These are phyloP conservation scores for Dolichotis patagonum DNA, from an alignment of 2,113 vertebrate genomes.

Conservation along the genomic window DNA sequence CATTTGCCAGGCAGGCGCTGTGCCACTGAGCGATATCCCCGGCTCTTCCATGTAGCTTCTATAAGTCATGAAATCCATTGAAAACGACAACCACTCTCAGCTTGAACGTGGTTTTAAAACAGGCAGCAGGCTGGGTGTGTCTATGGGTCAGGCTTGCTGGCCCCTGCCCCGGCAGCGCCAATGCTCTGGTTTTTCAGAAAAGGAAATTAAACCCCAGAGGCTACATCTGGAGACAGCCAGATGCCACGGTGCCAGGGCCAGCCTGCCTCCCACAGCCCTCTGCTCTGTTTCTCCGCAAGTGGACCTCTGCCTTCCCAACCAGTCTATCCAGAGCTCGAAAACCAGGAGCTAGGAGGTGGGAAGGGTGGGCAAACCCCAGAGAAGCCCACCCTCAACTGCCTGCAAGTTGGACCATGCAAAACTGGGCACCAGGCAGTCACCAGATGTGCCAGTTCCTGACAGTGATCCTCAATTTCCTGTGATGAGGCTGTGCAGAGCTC, in stretches of 20 bases:
- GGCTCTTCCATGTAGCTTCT: not conserved
- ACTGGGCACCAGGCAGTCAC: not conserved
- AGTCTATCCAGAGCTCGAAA: not conserved
- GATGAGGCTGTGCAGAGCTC: not conserved
- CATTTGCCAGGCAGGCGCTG: too few species aligned
- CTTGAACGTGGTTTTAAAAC: not conserved
- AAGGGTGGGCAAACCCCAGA: not conserved
- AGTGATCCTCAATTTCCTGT: not conserved
- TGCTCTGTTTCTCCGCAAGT: not conserved
- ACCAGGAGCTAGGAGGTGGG: not conserved
- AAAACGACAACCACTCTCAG: not conserved
- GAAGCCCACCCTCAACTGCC: not conserved
- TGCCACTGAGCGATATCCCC: too few species aligned
- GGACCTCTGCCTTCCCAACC: not conserved
- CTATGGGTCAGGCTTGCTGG: fast-evolving
- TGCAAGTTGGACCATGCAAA: not conserved
- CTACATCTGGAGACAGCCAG: not conserved
- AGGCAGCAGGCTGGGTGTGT: not conserved
- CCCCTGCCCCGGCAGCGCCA: fast-evolving
- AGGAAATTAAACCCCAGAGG: not conserved
- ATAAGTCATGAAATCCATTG: not conserved
- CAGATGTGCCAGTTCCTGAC: not conserved
- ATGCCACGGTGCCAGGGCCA: not conserved
- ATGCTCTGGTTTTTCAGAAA: not conserved
- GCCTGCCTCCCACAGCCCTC: not conserved